Percentiles rank a stretch among this genome's conserved stretches.
phyloP scores from a whole-genome alignment of 2,797 vertebrate genomes.

The Clarias laeviceps region DNA sequence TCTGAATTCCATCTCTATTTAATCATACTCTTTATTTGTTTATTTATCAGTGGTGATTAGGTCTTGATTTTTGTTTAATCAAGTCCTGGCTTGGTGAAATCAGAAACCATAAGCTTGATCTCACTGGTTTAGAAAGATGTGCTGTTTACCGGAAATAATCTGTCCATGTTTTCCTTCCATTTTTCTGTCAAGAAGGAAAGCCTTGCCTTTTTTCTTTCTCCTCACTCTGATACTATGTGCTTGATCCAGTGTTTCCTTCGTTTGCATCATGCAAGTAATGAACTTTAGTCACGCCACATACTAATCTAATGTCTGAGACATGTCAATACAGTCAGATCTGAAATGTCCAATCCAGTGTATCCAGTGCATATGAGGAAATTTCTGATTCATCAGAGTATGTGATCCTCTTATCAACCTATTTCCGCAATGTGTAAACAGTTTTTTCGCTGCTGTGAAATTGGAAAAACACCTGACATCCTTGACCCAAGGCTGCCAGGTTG shows the following conservation, averaged over 20 bases:
- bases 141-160: slow-evolving; percentile 66
- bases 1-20: slow-evolving; percentile 9
- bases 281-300: slow-evolving; percentile 61
- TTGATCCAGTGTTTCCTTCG: slow-evolving; percentile 73
- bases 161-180: slow-evolving; percentile 36
- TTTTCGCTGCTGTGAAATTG: slow-evolving; percentile 64
- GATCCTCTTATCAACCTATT: slow-evolving; percentile 65
- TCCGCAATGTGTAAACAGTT: slow-evolving; percentile 54
- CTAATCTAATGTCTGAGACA: slow-evolving; percentile 61
- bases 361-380: background rate
- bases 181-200: slow-evolving; percentile 23
- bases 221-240: slow-evolving; percentile 60
- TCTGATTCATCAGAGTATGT: slow-evolving; percentile 48
- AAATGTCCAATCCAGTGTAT: slow-evolving; percentile 30
- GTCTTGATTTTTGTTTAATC: slow-evolving; percentile 65
- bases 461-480: slow-evolving; percentile 63
- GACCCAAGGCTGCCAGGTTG: slow-evolving; percentile 65
- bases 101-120: slow-evolving; percentile 62
- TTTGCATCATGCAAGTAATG: slow-evolving; percentile 74
- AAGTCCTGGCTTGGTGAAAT: slow-evolving; percentile 62
- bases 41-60: slow-evolving; percentile 37
- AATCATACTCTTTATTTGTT: slow-evolving; percentile 28
- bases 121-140: slow-evolving; percentile 65
- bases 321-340: slow-evolving; percentile 61
- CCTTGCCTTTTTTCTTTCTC: slow-evolving; percentile 56